Percentiles rank a stretch among this genome's conserved stretches.
phyloP scores from a whole-genome alignment of 2,113 vertebrate genomes.

The Bombycilla garrulus region DNA sequence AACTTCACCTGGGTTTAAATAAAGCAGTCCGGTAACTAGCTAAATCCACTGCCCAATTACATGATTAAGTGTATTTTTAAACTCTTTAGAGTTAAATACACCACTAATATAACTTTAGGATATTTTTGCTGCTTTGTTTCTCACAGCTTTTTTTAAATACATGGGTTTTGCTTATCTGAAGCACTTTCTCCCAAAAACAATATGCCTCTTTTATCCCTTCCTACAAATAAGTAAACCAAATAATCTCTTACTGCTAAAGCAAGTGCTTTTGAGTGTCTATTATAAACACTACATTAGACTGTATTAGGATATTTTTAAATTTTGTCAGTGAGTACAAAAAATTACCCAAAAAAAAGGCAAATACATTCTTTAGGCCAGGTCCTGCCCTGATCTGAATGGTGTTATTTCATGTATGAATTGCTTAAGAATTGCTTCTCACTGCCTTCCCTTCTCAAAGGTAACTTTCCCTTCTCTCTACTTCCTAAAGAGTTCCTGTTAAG shows the following conservation, averaged over 20 bases:
- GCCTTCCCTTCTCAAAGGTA: not conserved
- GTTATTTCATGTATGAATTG: not conserved
- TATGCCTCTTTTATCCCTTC: not conserved
- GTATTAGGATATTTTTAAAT: not conserved
- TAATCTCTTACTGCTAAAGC: not conserved
- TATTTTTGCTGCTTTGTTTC: slow-evolving; percentile 37
- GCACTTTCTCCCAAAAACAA: slow-evolving; percentile 11
- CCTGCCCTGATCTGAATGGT: not conserved
- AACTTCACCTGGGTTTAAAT: not conserved
- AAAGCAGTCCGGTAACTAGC: not conserved
- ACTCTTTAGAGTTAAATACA: slow-evolving; percentile 6
- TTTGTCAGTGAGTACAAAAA: slow-evolving; percentile 7
- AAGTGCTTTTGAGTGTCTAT: not conserved
- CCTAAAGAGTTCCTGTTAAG: not conserved
- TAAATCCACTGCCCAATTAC: not conserved
- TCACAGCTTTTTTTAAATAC: not conserved
- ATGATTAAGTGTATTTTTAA: slow-evolving; percentile 6
- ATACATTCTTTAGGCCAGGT: not conserved
- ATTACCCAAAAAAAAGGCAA: not conserved
- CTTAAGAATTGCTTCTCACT: not conserved
- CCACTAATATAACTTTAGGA: slow-evolving; percentile 3
- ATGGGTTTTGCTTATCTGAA: not conserved
- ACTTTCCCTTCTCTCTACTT: not conserved
- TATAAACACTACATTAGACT: not conserved
- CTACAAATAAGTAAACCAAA: not conserved